Evolutionary conservation across 2,797 vertebrate genomes (phyloP), one percentile per base, ranked within the genome.

Genomic region (Kryptopterus vitreolus): DNA sequence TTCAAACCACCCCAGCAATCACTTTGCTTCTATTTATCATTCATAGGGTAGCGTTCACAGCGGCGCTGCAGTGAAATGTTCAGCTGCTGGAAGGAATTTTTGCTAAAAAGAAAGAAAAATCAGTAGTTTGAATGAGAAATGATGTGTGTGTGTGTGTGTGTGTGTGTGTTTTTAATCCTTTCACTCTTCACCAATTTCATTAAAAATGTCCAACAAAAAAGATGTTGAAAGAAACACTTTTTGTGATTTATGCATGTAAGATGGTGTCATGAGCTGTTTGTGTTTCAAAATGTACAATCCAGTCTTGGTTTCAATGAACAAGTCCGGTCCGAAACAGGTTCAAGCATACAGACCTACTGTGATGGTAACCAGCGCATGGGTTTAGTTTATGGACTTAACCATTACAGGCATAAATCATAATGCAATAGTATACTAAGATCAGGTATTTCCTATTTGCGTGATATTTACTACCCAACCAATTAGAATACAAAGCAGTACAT

Each of bases 311-410:
- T 6, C 35, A 29, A n/a, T 29, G 8, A 59, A 29, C 24, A 24
- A 9, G 53, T 22, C 24, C 22, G 24, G 4, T 62, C 2, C 11
- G 29, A 38, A 46, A 15, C 24, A 58, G 53, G 31, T 22, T 13
- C 31, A 4, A 61, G 38, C 38, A 48, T 48, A 48, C 24, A 48
- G 24, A 26, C 57, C 26, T 48, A 38, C 18, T 62, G 38, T 9
- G 38, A 76, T 62, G 43, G 73, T 12, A 62, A 62, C 58, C 31
- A 7, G 73, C 8, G 13, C 22, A 31, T 29, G 26, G 26, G 43
- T 76, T 43, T 50, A 50, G 73, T 22, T 22, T 48, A 76, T 15
- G 62, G 73, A 59, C 22, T 75, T 61, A 75, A 58, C 9, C 55
- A 15, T 35, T 46, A 10, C 8, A 43, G 48, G 16, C 38, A 22